phyloP scores from a whole-genome alignment of 1,140 invertebrate genomes.

The Anastrepha obliqua region DNA sequence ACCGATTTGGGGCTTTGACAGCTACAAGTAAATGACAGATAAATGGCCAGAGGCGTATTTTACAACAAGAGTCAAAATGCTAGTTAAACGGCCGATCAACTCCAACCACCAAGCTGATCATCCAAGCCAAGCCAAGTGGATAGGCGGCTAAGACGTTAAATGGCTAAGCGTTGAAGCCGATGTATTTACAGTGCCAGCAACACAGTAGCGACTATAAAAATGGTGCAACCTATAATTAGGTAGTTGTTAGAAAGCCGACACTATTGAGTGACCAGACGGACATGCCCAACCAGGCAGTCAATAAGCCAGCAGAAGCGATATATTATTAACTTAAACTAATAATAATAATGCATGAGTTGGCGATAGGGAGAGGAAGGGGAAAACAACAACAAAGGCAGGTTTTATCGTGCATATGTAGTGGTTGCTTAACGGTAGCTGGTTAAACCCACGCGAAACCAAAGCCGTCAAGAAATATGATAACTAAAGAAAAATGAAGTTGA shows the following conservation, averaged over 20 bases:
- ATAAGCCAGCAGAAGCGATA: slow-evolving; percentile 26
- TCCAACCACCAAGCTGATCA: background rate
- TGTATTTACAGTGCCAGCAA: background rate
- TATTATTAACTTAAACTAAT: slow-evolving; percentile 28
- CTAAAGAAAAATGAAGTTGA: background rate
- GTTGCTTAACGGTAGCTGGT: slow-evolving; percentile 35
- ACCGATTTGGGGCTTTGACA: background rate
- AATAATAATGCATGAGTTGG: slow-evolving; percentile 36
- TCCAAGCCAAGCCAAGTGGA: background rate
- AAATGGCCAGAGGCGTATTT: slow-evolving; percentile 9
- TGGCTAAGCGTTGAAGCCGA: background rate
- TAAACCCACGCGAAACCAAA: slow-evolving; percentile 30
- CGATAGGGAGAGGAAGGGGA: background rate
- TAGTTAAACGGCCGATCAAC: slow-evolving; percentile 27
- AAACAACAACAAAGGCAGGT: background rate
- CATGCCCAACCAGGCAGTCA: slow-evolving; percentile 23
- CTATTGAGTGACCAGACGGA: slow-evolving; percentile 11
- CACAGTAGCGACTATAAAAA: slow-evolving; percentile 53
- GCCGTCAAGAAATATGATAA: background rate
- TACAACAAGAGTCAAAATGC: slow-evolving; percentile 16
- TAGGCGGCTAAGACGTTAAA: background rate
- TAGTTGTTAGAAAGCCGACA: slow-evolving; percentile 43
- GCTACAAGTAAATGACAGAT: slow-evolving; percentile 9
- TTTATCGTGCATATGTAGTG: background rate
- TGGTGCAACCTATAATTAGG: slow-evolving; percentile 47